Conservation (phyloP, 2,113 vertebrate species). For the Urocolius indicus region DNA sequence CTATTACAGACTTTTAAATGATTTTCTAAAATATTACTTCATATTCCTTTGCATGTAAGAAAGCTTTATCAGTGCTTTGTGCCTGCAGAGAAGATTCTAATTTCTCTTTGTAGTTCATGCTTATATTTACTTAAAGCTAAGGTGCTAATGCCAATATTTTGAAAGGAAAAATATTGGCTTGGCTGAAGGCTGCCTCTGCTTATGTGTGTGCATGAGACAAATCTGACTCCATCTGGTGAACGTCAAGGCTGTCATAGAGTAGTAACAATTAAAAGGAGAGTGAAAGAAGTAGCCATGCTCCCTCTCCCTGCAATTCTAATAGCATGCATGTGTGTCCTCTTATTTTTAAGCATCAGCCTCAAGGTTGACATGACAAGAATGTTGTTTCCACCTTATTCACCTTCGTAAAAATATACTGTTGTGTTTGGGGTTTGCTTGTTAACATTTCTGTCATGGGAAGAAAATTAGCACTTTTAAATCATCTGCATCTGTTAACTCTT, state of each 20-base stretch:
- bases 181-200: constrained; percentile 27
- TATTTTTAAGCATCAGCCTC: background rate
- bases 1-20: background rate
- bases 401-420: background rate
- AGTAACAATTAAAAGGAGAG: constrained; percentile 42
- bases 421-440: background rate
- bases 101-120: constrained; percentile 5
- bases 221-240: constrained; percentile 56
- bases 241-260: constrained; percentile 29
- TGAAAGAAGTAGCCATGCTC: constrained; percentile 2
- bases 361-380: background rate
- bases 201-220: background rate
- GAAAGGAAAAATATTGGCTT: constrained; percentile 49
- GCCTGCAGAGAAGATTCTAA: background rate
- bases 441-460: background rate
- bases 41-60: background rate
- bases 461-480: background rate
- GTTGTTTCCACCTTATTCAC: background rate
- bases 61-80: background rate
- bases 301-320: background rate
- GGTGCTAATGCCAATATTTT: constrained; percentile 61
- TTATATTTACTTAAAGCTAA: constrained; percentile 48
- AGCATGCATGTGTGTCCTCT: background rate
- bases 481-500: constrained; percentile 34
- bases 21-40: background rate